Evolutionary conservation across 2,113 vertebrate genomes (phyloP), one percentile per base, ranked within the genome.

Genomic region (Aphelocoma coerulescens): DNA sequence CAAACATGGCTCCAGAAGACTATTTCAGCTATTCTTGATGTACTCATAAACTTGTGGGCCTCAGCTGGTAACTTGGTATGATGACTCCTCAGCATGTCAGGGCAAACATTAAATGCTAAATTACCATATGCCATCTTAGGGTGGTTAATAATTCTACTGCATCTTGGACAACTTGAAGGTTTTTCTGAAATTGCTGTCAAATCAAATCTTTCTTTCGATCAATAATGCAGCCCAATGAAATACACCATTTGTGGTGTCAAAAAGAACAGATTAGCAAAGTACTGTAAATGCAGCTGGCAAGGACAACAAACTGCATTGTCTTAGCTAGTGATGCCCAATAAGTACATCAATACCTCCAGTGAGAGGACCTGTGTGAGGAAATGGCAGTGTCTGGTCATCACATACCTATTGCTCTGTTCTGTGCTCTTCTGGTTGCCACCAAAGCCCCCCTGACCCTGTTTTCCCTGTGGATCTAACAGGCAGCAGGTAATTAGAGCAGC

Each of bases 121-220:
- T 96, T 95, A 95, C 94, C 93, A 85, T 95, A 95, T 95, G 96
- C 91, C 95, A 95, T 73, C 91, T 93, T 26, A 78, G 95, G 85
- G 86, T 94, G 75, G 88, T 91, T 95, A 97, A 97, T 97, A 96
- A 97, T 94, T 95, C 92, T 26, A 73, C 94, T 84, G 69, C 93
- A 94, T 93, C 92, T 95, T 91, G 95, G 94, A 94, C 94, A 96
- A 93, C 74, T 92, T 89, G 76, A 93, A 95, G 89, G 93, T 71
- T 96, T 95, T 92, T 55, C 71, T 67, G 93, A 93, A 93, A 93
- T 48, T 77, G 72, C 93, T 97, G 96, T 97, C 96, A 97, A 95
- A 93, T 84, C 0, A 15, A 94, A 96, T 97, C 89, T 85, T 87
- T 71, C 77, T 57, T 89, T 57, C 23, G 55, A 97, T 97, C 96